phyloP scores from a whole-genome alignment of 2,113 vertebrate genomes.

The Sylvilagus bachmani region DNA sequence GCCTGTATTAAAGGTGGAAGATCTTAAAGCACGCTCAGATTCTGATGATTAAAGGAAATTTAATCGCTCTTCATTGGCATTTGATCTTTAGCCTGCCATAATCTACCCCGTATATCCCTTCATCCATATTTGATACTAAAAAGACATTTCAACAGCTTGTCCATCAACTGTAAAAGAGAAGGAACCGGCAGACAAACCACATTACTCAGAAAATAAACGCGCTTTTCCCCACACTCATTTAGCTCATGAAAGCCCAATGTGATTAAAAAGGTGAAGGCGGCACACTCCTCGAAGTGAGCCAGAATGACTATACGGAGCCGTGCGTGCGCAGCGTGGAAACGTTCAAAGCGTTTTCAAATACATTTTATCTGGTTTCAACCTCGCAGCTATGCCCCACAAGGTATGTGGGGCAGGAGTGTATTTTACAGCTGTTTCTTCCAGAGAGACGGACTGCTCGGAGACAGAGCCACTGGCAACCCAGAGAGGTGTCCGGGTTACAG shows the following conservation, averaged over 20 bases:
- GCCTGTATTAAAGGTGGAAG: slow-evolving; percentile 64
- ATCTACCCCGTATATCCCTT: slow-evolving; percentile 33
- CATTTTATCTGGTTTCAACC: not conserved
- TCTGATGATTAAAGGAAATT: slow-evolving; percentile 76
- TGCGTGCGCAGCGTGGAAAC: not conserved
- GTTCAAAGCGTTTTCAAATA: not conserved
- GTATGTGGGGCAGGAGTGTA: not conserved
- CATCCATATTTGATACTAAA: slow-evolving; percentile 63
- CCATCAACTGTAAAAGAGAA: slow-evolving; percentile 49
- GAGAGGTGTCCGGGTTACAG: not conserved
- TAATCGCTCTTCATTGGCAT: slow-evolving; percentile 68
- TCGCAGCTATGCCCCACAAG: not conserved
- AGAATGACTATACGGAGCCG: not conserved
- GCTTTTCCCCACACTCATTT: not conserved
- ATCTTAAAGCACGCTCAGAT: slow-evolving; percentile 63
- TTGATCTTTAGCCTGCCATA: slow-evolving; percentile 65
- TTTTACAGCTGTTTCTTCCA: not conserved
- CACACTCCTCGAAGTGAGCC: not conserved
- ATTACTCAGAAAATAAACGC: slow-evolving; percentile 53
- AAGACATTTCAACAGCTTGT: slow-evolving; percentile 68
- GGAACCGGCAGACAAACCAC: slow-evolving; percentile 32
- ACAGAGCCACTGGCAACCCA: not conserved
- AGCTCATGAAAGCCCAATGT: not conserved
- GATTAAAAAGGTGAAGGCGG: slow-evolving; percentile 33
- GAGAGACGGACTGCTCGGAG: not conserved